Percentiles rank a stretch among this genome's conserved stretches.
Evolutionary conservation across 2,113 vertebrate genomes (phyloP).

Genomic region (Orycteropus afer): DNA sequence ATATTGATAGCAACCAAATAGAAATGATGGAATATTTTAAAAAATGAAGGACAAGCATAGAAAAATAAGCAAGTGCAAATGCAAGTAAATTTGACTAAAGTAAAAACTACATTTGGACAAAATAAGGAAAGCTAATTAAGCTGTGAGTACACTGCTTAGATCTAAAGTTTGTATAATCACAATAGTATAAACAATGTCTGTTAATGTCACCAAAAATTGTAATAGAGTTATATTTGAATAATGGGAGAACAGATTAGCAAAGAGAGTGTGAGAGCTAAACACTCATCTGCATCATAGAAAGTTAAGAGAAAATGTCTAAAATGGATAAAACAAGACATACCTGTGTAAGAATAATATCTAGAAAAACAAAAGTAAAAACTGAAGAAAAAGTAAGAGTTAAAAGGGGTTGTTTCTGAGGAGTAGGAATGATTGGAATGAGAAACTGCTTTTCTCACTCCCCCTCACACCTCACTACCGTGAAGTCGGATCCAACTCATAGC

Average conservation of each 20-base stretch:
- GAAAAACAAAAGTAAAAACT: background rate
- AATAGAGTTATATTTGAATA: background rate
- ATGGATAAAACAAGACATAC: background rate
- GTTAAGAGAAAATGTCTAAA: background rate
- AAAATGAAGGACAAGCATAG: background rate
- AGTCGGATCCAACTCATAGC: too few relatives aligned
- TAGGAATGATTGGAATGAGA: background rate
- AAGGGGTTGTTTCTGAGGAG: background rate
- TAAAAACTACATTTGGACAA: conserved; percentile 1
- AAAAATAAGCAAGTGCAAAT: conserved; percentile 4
- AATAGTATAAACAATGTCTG: background rate
- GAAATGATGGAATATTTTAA: background rate
- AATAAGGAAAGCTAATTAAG: background rate
- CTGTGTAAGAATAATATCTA: background rate
- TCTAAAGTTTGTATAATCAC: background rate
- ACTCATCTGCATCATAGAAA: background rate
- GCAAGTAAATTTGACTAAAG: background rate
- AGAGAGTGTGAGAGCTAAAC: background rate
- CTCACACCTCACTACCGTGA: too few relatives aligned
- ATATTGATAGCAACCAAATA: background rate
- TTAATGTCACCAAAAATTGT: background rate
- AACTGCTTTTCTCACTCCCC: background rate
- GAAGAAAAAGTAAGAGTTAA: background rate
- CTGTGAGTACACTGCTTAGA: background rate
- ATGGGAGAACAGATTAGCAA: background rate